These are phyloP conservation scores for Folsomia manolachei DNA, from an alignment of 2,888 invertebrate genomes.

Conservation along the genomic window DNA sequence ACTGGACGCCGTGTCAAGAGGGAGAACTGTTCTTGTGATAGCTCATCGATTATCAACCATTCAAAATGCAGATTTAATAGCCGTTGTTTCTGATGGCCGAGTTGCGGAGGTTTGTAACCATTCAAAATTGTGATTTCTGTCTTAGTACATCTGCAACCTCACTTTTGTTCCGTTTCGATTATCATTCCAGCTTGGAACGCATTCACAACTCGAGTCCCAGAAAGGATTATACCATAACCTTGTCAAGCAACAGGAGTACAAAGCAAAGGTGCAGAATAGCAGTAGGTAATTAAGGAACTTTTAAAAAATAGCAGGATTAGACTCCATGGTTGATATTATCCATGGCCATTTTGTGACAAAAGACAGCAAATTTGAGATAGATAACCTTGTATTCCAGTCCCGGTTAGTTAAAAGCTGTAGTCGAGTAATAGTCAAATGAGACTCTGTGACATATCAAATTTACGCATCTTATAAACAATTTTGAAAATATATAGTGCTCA, in stretches of 20 bases:
- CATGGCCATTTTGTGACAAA: no score
- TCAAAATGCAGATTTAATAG: constrained; percentile 84
- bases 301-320: not conserved
- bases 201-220: constrained; percentile 70
- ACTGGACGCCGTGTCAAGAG: constrained; percentile 74
- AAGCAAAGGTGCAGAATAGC: constrained; percentile 4
- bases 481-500: no score
- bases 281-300: not conserved
- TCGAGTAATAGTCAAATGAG: not conserved
- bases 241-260: constrained; percentile 66
- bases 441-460: no score
- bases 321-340: no score
- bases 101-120: constrained; percentile 66
- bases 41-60: constrained; percentile 92
- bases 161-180: not conserved
- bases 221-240: constrained; percentile 84
- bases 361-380: not conserved
- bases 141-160: not conserved
- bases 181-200: constrained; percentile 74
- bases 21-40: constrained; percentile 89
- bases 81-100: constrained; percentile 78
- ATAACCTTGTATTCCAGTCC: not conserved
- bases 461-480: no score
- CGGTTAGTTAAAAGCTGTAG: not conserved
- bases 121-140: not conserved